These are phyloP conservation scores for Silurus glanis DNA, from an alignment of 2,113 vertebrate species.

Conservation along the genomic window DNA sequence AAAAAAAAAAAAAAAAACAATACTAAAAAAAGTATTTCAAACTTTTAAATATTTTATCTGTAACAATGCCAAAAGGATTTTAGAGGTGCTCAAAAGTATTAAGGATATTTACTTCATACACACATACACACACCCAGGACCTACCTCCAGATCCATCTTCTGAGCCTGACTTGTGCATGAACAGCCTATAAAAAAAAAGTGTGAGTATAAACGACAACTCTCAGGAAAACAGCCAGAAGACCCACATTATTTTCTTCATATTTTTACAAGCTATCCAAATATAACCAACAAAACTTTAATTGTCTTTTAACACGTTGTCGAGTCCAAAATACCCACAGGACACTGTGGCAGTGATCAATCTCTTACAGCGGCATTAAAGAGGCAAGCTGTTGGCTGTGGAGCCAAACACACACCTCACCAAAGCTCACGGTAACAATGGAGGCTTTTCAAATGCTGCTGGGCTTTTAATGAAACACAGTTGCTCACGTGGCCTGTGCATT, in stretches of 20 bases:
- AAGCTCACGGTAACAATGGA: conserved; percentile 67
- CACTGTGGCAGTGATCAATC: conserved; percentile 41
- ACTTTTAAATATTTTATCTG: not conserved
- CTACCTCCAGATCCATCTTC: conserved; percentile 89
- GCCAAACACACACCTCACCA: conserved; percentile 61
- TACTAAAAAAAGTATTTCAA: too few species aligned
- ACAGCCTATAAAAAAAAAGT: conserved; percentile 74
- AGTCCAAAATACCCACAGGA: conserved; percentile 52
- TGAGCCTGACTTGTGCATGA: conserved; percentile 88
- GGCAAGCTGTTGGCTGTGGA: conserved; percentile 55
- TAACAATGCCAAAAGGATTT: not conserved
- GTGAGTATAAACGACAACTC: conserved; percentile 18
- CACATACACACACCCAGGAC: not conserved
- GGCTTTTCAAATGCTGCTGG: conserved; percentile 58
- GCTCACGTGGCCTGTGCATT: conserved; percentile 65
- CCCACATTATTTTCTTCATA: conserved; percentile 65
- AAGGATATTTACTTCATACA: not conserved
- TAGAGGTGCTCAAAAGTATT: not conserved
- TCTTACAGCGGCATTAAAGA: conserved; percentile 52
- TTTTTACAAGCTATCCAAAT: conserved; percentile 49
- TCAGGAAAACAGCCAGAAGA: not conserved
- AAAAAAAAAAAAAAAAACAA: not conserved
- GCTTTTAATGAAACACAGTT: conserved; percentile 59
- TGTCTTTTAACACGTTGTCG: conserved; percentile 38
- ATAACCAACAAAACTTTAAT: conserved; percentile 48